phyloP scores from a whole-genome alignment of 2,888 invertebrate genomes.

The Zygothrica quintamaculata region DNA sequence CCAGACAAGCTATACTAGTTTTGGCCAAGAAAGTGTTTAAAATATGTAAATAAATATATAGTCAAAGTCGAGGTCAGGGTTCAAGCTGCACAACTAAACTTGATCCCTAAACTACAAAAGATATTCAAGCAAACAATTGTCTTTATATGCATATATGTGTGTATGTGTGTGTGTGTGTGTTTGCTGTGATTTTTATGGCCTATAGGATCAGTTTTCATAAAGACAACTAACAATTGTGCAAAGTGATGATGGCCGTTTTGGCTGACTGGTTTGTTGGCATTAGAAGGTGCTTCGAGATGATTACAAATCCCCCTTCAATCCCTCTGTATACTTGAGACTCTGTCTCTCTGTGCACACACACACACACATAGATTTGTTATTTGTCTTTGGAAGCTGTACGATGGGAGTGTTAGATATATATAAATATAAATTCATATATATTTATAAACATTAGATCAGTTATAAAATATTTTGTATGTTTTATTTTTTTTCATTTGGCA shows the following conservation, averaged over 20 bases:
- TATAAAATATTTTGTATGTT: slow-evolving; percentile 17
- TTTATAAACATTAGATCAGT: slow-evolving; percentile 72
- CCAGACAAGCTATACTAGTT: slow-evolving; percentile 51
- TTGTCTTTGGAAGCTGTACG: too few relatives aligned
- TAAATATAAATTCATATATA: too few relatives aligned
- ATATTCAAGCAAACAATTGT: slow-evolving; percentile 27
- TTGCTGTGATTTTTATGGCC: slow-evolving; percentile 54
- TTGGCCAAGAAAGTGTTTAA: slow-evolving; percentile 16
- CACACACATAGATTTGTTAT: too few relatives aligned
- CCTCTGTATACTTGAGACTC: slow-evolving; percentile 34
- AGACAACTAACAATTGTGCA: slow-evolving; percentile 50
- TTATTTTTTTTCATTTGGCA: too few relatives aligned
- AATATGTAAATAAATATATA: slow-evolving; percentile 16
- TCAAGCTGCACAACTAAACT: slow-evolving; percentile 61
- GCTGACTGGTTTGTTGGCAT: slow-evolving; percentile 65
- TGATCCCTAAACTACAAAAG: slow-evolving; percentile 57
- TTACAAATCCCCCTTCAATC: neutral
- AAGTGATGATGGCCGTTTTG: slow-evolving; percentile 75
- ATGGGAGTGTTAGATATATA: slow-evolving; percentile 36
- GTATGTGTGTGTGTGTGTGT: neutral
- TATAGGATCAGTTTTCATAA: slow-evolving; percentile 71
- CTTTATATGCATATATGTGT: slow-evolving; percentile 8
- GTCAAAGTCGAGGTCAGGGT: slow-evolving; percentile 67
- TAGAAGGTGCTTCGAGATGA: slow-evolving; percentile 52
- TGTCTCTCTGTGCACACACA: too few relatives aligned